Conservation (phyloP, 2,888 invertebrate species). For the Ditylenchus weischeri region DNA sequence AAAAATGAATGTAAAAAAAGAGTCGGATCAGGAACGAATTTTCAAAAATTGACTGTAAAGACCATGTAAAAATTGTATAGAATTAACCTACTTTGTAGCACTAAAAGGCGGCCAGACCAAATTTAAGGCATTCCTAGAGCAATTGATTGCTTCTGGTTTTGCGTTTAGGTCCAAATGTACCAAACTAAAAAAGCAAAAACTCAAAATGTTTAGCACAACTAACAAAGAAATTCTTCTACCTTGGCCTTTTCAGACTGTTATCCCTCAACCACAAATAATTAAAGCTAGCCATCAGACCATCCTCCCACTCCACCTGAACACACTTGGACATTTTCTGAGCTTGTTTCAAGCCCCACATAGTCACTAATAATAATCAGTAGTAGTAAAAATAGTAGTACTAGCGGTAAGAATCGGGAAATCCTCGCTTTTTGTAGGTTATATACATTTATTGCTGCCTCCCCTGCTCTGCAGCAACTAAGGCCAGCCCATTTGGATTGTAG, state of each 20-base stretch:
- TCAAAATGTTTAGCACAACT: too few species aligned
- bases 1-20: too few species aligned
- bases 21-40: too few species aligned
- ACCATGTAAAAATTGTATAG: too few species aligned
- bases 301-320: slow-evolving; percentile 47
- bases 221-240: too few species aligned
- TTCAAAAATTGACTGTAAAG: too few species aligned
- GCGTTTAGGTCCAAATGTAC: slow-evolving; percentile 47
- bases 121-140: slow-evolving; percentile 29
- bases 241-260: slow-evolving; percentile 38
- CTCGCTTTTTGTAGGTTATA: background rate
- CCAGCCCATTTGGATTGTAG: too few species aligned
- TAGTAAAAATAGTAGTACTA: background rate
- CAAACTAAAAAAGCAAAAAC: slow-evolving; percentile 23
- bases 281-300: slow-evolving; percentile 43
- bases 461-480: too few species aligned
- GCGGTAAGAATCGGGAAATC: background rate
- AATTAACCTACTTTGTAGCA: slow-evolving; percentile 25
- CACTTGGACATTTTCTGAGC: slow-evolving; percentile 33
- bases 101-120: slow-evolving; percentile 47
- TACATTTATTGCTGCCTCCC: too few species aligned
- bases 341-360: slow-evolving; percentile 24
- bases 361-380: slow-evolving; percentile 3
- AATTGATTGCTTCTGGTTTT: slow-evolving; percentile 39
- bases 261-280: slow-evolving; percentile 49